phyloP scores from a whole-genome alignment of 2,113 vertebrate genomes.

The Phalacrocorax pelagicus region DNA sequence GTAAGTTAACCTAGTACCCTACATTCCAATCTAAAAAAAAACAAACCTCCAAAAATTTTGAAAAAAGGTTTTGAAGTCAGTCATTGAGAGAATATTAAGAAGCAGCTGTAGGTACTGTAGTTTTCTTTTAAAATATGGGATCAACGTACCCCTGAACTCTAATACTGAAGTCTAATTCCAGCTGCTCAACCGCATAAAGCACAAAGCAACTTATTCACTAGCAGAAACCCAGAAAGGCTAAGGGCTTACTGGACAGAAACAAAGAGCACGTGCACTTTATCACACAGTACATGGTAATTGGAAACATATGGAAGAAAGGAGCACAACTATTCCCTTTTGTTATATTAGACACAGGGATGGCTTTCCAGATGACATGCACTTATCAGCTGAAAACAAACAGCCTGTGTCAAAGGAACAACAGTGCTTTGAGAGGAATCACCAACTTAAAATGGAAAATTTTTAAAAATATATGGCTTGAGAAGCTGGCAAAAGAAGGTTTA shows the following conservation, averaged over 20 bases:
- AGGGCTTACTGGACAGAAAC: neutral
- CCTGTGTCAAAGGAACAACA: neutral
- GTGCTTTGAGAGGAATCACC: neutral
- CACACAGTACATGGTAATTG: neutral
- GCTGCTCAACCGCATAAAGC: neutral
- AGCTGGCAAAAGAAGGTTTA: neutral
- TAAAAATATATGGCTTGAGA: neutral
- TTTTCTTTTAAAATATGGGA: neutral
- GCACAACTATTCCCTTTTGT: neutral
- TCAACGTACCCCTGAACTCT: neutral
- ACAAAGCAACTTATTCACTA: neutral
- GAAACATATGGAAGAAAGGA: slow-evolving; percentile 7
- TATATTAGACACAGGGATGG: neutral
- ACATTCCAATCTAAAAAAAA: neutral
- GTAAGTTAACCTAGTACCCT: neutral
- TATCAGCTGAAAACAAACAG: neutral
- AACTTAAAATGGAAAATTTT: neutral
- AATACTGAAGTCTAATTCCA: neutral
- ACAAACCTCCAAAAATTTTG: neutral
- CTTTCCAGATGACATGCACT: slow-evolving; percentile 1
- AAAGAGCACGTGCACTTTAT: neutral
- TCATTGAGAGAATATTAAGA: neutral
- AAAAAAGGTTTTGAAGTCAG: neutral
- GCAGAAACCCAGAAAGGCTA: neutral
- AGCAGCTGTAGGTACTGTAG: neutral